phyloP scores from a whole-genome alignment of 2,888 invertebrate genomes.

The Pollenia angustigena region DNA sequence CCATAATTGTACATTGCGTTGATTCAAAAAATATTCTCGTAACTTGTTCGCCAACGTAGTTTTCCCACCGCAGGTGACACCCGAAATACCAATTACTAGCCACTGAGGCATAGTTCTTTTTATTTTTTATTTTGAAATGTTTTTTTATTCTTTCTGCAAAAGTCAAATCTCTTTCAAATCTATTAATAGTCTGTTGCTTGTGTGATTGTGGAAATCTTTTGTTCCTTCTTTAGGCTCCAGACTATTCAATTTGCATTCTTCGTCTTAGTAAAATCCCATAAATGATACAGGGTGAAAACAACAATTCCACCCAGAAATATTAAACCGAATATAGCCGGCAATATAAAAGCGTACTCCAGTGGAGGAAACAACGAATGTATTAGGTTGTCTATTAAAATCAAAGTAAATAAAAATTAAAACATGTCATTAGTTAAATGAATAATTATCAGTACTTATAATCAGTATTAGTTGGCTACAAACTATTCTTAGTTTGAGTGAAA shows the following conservation, averaged over 20 bases:
- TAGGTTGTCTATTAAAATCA: slow-evolving; percentile 84
- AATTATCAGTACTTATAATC: slow-evolving; percentile 26
- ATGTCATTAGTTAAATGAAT: slow-evolving; percentile 43
- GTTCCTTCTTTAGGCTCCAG: neutral
- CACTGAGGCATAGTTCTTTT: slow-evolving; percentile 84
- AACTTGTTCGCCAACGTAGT: slow-evolving; percentile 88
- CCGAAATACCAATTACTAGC: slow-evolving; percentile 89
- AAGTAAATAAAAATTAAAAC: slow-evolving; percentile 54
- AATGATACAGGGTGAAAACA: slow-evolving; percentile 87
- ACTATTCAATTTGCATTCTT: slow-evolving; percentile 46
- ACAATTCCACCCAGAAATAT: slow-evolving; percentile 88
- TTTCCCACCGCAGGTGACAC: slow-evolving; percentile 94
- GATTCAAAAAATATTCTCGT: slow-evolving; percentile 81
- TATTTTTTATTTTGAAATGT: slow-evolving; percentile 9
- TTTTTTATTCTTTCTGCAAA: neutral
- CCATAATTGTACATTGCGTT: slow-evolving; percentile 79
- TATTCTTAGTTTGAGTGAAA: neutral
- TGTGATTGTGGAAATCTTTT: neutral
- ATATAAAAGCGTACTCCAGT: slow-evolving; percentile 86
- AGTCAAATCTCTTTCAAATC: neutral
- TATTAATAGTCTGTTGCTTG: neutral
- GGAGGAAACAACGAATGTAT: slow-evolving; percentile 85
- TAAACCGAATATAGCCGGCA: slow-evolving; percentile 87
- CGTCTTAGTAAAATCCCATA: slow-evolving; percentile 78
- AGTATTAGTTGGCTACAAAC: slow-evolving; percentile 10